Conservation (phyloP, 2,888 invertebrate genomes). For the Ametastegia equiseti region DNA sequence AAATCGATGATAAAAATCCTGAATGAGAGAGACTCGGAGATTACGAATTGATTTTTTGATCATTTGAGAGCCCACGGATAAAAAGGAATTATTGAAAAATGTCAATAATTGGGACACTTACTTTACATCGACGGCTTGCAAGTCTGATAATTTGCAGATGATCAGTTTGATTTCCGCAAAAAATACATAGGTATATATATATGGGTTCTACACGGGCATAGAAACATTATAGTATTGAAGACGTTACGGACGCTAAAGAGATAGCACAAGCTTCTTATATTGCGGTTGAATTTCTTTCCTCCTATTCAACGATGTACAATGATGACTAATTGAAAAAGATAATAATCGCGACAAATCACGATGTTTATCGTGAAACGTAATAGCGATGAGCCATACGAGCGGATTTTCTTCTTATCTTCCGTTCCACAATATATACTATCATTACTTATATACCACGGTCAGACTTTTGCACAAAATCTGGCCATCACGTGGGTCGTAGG, state of each 20-base stretch:
- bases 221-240: neutral
- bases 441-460: neutral
- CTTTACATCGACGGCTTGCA: neutral
- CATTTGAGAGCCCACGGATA: too few relatives aligned
- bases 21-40: too few relatives aligned
- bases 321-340: neutral
- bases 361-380: neutral
- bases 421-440: neutral
- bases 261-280: neutral
- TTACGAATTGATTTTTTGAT: too few relatives aligned
- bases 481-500: constrained; percentile 4
- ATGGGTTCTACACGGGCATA: neutral
- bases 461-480: constrained; percentile 28
- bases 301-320: neutral
- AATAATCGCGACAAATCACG: neutral
- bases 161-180: neutral
- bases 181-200: too few relatives aligned
- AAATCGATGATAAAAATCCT: too few relatives aligned
- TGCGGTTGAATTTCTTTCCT: neutral
- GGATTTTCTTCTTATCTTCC: neutral
- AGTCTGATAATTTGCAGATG: neutral
- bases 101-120: too few relatives aligned
- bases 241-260: neutral
- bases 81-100: too few relatives aligned
- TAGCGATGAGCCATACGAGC: neutral